These are phyloP conservation scores for Aurelia sp. DNA, from an alignment of 30 jellyfish, hydroid and myxozoan genomes.

Conservation along the genomic window DNA sequence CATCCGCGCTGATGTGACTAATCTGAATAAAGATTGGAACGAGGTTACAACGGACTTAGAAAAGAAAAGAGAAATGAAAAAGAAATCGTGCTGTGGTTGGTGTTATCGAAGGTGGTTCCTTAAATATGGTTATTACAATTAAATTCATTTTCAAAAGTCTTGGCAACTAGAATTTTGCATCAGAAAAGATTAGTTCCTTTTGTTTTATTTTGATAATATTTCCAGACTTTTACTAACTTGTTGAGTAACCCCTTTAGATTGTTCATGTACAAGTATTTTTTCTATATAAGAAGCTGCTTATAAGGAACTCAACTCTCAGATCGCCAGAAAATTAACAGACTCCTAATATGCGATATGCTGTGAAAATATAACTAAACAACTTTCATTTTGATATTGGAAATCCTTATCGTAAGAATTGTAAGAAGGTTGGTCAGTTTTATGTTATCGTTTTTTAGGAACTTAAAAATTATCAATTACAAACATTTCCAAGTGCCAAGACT, in stretches of 20 bases:
- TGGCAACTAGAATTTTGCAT: not conserved
- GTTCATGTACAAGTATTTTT: no score
- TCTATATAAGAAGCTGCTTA: no score
- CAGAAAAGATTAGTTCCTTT: not conserved
- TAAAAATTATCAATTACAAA: no score
- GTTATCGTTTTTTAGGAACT: no score
- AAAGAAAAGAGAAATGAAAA: constrained; percentile 57
- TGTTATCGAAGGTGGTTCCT: constrained; percentile 81
- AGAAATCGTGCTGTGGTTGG: constrained; percentile 83
- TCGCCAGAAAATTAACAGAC: no score
- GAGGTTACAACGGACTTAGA: constrained; percentile 67
- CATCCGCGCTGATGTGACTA: constrained; percentile 36
- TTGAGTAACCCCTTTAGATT: not conserved
- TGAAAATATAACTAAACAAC: no score
- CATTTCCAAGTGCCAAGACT: no score
- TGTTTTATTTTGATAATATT: not conserved
- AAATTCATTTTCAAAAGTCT: not conserved
- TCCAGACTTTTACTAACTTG: not conserved
- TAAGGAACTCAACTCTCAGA: no score
- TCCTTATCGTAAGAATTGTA: no score
- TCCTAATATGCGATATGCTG: no score
- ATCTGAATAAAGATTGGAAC: constrained; percentile 77
- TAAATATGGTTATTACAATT: constrained; percentile 76
- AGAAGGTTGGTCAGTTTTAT: no score
- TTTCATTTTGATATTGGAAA: no score